Evolutionary conservation across 2,888 invertebrate genomes (phyloP), one percentile per base, ranked within the genome.

Genomic region (Rhagophthalmus giganteus): DNA sequence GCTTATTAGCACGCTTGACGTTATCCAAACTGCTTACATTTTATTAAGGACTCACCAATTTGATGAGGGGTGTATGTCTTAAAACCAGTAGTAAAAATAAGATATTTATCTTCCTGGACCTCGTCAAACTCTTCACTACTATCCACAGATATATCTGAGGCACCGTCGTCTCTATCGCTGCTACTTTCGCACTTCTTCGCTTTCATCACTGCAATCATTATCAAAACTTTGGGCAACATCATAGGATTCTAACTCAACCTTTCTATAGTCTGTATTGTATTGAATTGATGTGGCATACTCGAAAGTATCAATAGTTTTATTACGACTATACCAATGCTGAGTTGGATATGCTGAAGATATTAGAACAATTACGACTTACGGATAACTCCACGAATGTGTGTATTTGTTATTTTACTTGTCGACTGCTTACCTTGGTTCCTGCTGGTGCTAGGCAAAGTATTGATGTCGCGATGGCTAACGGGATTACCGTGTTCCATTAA

Each of bases 31-130:
- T n/a, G n/a, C n/a, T n/a, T n/a, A n/a, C n/a, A n/a, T n/a, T n/a
- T n/a, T n/a, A n/a, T n/a, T n/a, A n/a, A n/a, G n/a, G n/a, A n/a
- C 51, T 44, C 59, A 69, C 87, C 88, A 58, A 92, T 85, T 75
- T 90, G 88, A 77, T 92, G 92, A 0, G 91, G 91, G 0, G 88
- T 89, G 65, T 88, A 91, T 0, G 91, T 90, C 71, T 86, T 84
- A 2, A 85, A 85, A 0, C 91, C 91, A 13, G 87, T 89, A 1
- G 90, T 89, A 71, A 90, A 92, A 58, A 92, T 90, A 12, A 92
- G 78, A 71, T 84, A 85, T 67, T 88, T 90, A 61, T 85, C 83
- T 52, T 80, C 78, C 60, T 79, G 78, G 50, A 77, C 75, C 38
- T 78, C 80, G 25, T 77, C 77, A 9, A 67, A 64, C 75, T 58